Base-by-base conservation (phyloP, 2,888 invertebrate genomes). In the Acanthosepion esculentum region DNA sequence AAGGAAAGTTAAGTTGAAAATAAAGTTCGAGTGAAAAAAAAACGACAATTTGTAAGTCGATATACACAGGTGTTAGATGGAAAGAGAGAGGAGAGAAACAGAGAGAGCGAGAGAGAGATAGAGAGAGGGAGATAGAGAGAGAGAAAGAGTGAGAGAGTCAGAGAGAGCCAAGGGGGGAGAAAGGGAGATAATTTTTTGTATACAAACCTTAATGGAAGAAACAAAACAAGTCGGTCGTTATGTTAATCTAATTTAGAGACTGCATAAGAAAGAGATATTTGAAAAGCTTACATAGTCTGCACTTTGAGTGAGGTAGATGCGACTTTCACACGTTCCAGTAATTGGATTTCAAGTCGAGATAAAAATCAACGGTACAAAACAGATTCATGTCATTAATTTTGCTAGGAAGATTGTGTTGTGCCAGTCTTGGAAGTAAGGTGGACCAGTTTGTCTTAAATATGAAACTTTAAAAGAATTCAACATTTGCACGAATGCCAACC, bases 71-170 rank as follows among this genome's bases (percentile, higher is more conserved):
- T 15, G 20, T 55, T 20, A 15, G 15, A 15, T 0, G 8, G 15
- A 15, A 53, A 15, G 15, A 15, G 15, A 15, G 20, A 20, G 20
- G 91, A 91, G 91, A 91, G 91, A 91, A 29, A 91, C 2, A 91
- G 91, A 91, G 91, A 91, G 91, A 91, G 91, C n/a, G 91, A 91
- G 91, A 91, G 91, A 15, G 91, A 91, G n/a, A 91, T n/a, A 91
- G 91, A 12, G n/a, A 41, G 91, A 91, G 91, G 5, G n/a, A 91
- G 91, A 91, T 0, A 91, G 1, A 1, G n/a, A 29, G 29, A 29
- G 29, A 91, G 91, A n/a, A n/a, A 91, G 20, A 91, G 1, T 15
- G n/a, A 29, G 29, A 29, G 29, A 91, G 91, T 26, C 4, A 91
- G 91, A 29, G 20, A 29, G 41, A 41, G 91, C n/a, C 12, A 4